phyloP scores from a whole-genome alignment of 2,113 vertebrate species.

The Butorides virescens region DNA sequence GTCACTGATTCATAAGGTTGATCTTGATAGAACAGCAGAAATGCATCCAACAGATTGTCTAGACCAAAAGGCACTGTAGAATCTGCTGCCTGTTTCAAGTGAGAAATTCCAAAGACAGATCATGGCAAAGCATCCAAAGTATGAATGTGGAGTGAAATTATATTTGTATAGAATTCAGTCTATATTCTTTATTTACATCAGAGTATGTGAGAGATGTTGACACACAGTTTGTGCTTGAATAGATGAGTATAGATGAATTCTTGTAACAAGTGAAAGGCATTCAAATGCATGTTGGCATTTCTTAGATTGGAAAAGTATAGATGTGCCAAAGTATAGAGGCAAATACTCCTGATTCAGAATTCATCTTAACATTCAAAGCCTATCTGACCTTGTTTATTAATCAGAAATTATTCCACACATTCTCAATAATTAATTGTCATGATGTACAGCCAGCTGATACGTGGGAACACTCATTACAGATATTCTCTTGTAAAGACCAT shows the following conservation, averaged over 20 bases:
- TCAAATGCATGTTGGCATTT: neutral
- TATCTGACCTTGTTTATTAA: neutral
- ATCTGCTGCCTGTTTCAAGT: neutral
- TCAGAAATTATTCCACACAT: neutral
- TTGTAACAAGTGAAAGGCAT: neutral
- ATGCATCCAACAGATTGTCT: neutral
- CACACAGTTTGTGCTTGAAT: neutral
- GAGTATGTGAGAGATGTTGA: neutral
- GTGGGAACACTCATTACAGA: neutral
- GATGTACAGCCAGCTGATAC: neutral
- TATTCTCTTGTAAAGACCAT: neutral
- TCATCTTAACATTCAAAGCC: neutral
- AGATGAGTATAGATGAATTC: neutral
- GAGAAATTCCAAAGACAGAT: neutral
- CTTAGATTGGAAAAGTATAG: neutral
- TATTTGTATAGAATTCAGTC: neutral
- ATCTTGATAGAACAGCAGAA: neutral
- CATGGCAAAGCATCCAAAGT: neutral
- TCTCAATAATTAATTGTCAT: neutral
- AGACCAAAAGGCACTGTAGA: neutral
- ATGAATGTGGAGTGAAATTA: neutral
- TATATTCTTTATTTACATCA: neutral
- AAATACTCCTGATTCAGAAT: neutral
- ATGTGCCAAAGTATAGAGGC: neutral
- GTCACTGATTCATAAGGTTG: neutral